Conservation (phyloP, 2,113 vertebrate species). For the Anarhynchus alexandrinus region DNA sequence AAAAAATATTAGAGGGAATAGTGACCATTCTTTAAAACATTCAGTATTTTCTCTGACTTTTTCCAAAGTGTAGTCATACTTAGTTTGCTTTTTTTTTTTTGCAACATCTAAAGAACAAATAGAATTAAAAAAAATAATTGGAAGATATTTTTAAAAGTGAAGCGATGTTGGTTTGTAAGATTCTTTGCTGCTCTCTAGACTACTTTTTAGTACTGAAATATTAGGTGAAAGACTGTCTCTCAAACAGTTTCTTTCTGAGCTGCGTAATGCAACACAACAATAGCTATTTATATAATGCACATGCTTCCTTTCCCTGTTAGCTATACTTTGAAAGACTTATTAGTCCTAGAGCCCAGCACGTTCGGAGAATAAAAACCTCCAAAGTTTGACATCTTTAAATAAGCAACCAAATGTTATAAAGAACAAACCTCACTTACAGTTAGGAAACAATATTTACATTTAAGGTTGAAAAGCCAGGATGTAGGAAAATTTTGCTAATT, state of each 20-base stretch:
- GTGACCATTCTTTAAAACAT: not conserved
- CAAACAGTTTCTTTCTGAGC: constrained; percentile 38
- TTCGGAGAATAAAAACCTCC: constrained; percentile 66
- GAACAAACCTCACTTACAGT: constrained; percentile 81
- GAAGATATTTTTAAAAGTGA: not conserved
- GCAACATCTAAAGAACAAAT: not conserved
- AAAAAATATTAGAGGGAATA: not conserved
- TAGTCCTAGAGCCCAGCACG: constrained; percentile 60
- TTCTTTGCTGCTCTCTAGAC: not conserved
- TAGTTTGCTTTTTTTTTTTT: not conserved
- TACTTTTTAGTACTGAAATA: constrained; percentile 7
- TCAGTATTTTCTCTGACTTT: not conserved
- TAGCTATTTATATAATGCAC: constrained; percentile 65
- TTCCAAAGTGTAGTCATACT: not conserved
- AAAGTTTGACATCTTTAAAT: constrained; percentile 79
- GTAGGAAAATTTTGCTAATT: constrained; percentile 86
- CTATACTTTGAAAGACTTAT: constrained; percentile 61
- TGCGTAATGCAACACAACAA: constrained; percentile 53
- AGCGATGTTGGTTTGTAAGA: not conserved
- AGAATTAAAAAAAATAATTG: not conserved
- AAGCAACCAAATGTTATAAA: constrained; percentile 78
- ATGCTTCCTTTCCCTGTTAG: constrained; percentile 63
- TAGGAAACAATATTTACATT: constrained; percentile 87
- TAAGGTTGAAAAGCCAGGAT: constrained; percentile 85
- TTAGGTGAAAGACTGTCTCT: not conserved